These are phyloP conservation scores for Parotia lawesii DNA, from an alignment of 2,113 vertebrate species.

Conservation along the genomic window DNA sequence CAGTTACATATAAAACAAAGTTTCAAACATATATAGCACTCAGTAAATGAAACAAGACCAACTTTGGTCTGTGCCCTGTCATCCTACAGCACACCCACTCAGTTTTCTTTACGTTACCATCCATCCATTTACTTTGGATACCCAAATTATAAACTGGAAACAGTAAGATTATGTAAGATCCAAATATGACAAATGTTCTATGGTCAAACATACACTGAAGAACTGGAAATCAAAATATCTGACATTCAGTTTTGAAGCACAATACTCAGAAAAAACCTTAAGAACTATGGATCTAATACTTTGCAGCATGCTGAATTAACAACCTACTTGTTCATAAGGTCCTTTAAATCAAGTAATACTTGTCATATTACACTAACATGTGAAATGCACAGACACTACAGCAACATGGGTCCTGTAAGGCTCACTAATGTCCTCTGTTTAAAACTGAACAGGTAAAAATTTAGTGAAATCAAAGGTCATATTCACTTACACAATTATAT, in stretches of 20 bases:
- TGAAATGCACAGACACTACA: background rate
- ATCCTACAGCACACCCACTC: background rate
- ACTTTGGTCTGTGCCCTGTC: background rate
- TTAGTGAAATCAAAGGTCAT: background rate
- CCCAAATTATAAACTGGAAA: background rate
- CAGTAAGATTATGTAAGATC: background rate
- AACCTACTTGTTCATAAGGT: background rate
- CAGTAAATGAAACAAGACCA: background rate
- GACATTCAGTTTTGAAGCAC: background rate
- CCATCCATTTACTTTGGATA: background rate
- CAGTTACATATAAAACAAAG: background rate
- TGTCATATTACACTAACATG: background rate
- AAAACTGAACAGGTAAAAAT: background rate
- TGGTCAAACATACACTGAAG: background rate
- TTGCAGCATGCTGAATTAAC: background rate
- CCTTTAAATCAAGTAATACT: background rate
- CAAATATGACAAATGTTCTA: background rate
- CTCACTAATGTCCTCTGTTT: background rate
- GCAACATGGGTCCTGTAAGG: accelerated
- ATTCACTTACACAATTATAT: slow-evolving; percentile 97
- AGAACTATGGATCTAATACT: background rate
- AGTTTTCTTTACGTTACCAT: background rate
- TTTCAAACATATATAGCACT: background rate
- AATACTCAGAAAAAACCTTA: background rate
- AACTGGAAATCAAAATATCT: background rate